phyloP scores from a whole-genome alignment of 1,140 invertebrate species.

The Drosophila funebris region DNA sequence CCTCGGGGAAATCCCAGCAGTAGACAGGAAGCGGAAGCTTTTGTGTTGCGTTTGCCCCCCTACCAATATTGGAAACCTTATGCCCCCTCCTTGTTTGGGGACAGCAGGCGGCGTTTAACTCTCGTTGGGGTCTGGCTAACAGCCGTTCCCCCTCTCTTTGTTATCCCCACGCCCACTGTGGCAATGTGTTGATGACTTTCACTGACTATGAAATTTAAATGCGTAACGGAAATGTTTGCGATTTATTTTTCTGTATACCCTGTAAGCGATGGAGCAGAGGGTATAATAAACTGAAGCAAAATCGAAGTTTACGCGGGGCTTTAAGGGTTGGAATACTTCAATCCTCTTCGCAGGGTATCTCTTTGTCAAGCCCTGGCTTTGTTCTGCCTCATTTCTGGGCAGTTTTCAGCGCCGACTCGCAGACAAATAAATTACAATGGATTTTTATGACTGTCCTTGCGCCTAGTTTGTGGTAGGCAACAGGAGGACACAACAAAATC shows the following conservation, averaged over 20 bases:
- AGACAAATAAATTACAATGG: conserved; percentile 75
- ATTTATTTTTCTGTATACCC: conserved; percentile 25
- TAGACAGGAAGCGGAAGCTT: conserved; percentile 83
- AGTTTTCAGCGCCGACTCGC: conserved; percentile 32
- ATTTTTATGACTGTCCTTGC: conserved; percentile 78
- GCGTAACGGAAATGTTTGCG: conserved; percentile 79
- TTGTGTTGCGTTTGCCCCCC: conserved; percentile 53
- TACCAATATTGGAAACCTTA: not conserved
- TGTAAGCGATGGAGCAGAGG: not conserved
- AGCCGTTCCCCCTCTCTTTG: not conserved
- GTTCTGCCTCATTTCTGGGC: not conserved
- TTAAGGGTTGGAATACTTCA: too few species aligned
- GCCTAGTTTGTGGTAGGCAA: conserved; percentile 70
- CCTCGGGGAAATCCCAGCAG: conserved; percentile 77
- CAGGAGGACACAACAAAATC: conserved; percentile 15
- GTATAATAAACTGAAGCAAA: not conserved
- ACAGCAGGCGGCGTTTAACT: conserved; percentile 50
- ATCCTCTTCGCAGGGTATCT: not conserved
- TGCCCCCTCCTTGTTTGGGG: not conserved
- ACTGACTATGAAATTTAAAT: conserved; percentile 82
- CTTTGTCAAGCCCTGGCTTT: not conserved
- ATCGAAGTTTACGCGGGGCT: not conserved
- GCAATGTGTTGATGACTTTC: conserved; percentile 80
- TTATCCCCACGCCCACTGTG: not conserved
- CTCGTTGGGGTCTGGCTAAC: conserved; percentile 31